A percentile compares a stretch with the other conserved stretches of the same genome.
phyloP scores from a whole-genome alignment of 2,113 vertebrate species.

The Emydocephalus ijimae region DNA sequence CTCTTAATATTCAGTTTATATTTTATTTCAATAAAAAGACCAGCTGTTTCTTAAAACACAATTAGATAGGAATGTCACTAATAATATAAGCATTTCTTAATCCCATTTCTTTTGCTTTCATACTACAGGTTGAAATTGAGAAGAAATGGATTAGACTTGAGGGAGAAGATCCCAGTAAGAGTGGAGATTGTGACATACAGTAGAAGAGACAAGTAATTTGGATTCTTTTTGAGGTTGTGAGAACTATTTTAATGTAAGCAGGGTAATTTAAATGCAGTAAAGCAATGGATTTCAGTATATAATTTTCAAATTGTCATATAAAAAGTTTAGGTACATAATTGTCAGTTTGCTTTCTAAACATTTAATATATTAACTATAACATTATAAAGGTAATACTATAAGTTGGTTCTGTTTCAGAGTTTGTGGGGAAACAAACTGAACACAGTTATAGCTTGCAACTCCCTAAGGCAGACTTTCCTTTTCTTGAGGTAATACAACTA shows the following conservation, averaged over 20 bases:
- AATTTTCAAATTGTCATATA: not conserved
- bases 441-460: not conserved
- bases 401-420: conserved; percentile 23
- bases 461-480: not conserved
- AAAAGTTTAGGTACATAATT: conserved; percentile 17
- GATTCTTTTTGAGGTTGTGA: not conserved
- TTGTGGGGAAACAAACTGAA: not conserved
- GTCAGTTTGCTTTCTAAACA: conserved; percentile 21
- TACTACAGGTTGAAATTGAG: conserved; percentile 89
- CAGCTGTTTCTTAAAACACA: too few relatives aligned
- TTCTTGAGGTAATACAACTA: not conserved
- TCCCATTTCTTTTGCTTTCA: conserved; percentile 43
- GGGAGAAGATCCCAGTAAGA: conserved; percentile 79
- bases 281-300: not conserved
- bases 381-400: conserved; percentile 20
- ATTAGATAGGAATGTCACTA: not conserved
- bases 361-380: conserved; percentile 29
- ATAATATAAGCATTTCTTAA: not conserved
- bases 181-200: conserved; percentile 82
- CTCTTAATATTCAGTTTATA: not conserved
- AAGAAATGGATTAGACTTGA: conserved; percentile 89
- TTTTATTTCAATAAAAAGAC: not conserved
- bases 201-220: conserved; percentile 25
- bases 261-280: conserved; percentile 22
- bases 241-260: conserved; percentile 30